phyloP scores from a whole-genome alignment of 2,888 invertebrate species.

The Lysandra coridon region DNA sequence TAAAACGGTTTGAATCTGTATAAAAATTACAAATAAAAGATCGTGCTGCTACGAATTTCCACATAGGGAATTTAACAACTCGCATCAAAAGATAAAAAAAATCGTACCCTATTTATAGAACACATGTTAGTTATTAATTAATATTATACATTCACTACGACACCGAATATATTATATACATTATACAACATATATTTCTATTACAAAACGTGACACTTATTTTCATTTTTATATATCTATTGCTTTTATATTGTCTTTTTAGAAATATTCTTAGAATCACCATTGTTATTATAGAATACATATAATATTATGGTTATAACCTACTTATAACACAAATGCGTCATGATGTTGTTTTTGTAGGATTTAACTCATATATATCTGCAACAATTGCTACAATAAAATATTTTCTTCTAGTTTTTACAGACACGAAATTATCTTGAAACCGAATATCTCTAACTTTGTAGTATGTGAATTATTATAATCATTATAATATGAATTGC shows the following conservation, averaged over 20 bases:
- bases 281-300: not conserved
- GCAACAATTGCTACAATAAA: not conserved
- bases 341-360: not conserved
- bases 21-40: not conserved
- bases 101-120: not conserved
- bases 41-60: not conserved
- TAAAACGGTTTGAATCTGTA: not conserved
- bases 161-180: conserved; percentile 3
- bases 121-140: conserved; percentile 17
- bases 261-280: conserved; percentile 1
- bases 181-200: not conserved
- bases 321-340: not conserved
- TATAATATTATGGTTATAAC: not conserved
- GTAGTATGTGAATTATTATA: not conserved
- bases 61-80: not conserved
- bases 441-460: not conserved
- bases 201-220: not conserved
- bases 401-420: not conserved
- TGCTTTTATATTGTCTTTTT: conserved; percentile 27
- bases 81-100: not conserved
- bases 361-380: not conserved
- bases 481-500: not conserved
- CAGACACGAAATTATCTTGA: not conserved
- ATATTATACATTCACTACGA: conserved; percentile 10
- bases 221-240: conserved; percentile 17